phyloP scores from a whole-genome alignment of 1,140 invertebrate genomes.

The Scylla paramamosain region DNA sequence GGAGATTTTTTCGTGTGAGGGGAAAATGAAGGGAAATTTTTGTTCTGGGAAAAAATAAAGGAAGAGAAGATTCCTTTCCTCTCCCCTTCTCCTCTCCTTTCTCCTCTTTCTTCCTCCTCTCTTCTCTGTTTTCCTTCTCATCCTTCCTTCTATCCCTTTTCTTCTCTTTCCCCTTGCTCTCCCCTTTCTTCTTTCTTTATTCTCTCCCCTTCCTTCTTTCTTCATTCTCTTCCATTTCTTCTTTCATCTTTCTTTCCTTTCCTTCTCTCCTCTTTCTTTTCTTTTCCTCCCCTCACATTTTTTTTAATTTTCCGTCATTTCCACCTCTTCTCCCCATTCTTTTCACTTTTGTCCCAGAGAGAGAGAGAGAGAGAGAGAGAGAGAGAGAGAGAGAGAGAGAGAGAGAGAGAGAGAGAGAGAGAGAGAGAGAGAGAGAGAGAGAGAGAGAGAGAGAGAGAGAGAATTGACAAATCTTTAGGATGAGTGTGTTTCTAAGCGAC shows the following conservation, averaged over 20 bases:
- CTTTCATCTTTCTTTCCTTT: not conserved
- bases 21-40: too few species aligned
- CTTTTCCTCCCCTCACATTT: not conserved
- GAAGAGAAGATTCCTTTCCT: not conserved
- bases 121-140: not conserved
- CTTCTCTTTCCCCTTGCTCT: not conserved
- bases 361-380: constrained; percentile 39
- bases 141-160: not conserved
- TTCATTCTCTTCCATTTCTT: not conserved
- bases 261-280: not conserved
- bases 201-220: not conserved
- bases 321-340: not conserved
- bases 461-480: too few species aligned
- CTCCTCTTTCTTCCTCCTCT: not conserved
- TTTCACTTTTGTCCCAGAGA: too few species aligned
- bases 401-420: not conserved
- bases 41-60: too few species aligned
- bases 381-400: constrained; percentile 41
- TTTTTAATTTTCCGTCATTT: not conserved
- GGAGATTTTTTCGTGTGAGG: not conserved
- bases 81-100: too few species aligned
- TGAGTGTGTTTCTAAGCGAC: too few species aligned
- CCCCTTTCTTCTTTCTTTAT: too few species aligned
- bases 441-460: too few species aligned
- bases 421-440: too few species aligned